phyloP scores from a whole-genome alignment of 2,888 invertebrate species.

The Ferdinandea cuprea region DNA sequence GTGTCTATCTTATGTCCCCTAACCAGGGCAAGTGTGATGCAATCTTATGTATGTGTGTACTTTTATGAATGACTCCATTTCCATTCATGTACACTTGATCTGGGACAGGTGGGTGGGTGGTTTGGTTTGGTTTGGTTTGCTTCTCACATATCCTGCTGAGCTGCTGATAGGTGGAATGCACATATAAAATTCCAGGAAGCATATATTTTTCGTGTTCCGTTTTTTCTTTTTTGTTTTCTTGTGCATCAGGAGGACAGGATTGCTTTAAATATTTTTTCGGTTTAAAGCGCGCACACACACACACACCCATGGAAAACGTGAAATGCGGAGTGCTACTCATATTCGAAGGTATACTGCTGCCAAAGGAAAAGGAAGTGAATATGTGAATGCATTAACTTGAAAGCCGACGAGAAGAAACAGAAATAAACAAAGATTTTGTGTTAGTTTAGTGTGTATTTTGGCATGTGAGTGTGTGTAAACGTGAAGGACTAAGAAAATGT shows the following conservation, averaged over 20 bases:
- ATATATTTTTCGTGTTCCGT: conserved; percentile 44
- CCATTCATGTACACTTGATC: conserved; percentile 68
- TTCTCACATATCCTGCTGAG: background rate
- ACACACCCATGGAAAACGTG: conserved; percentile 10
- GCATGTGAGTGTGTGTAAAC: too few relatives aligned
- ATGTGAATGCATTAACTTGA: conserved; percentile 56
- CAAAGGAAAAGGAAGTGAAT: conserved; percentile 66
- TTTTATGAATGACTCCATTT: conserved; percentile 72
- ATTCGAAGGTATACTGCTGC: background rate
- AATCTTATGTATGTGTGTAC: conserved; percentile 60
- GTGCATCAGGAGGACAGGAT: conserved; percentile 41
- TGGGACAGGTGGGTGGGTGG: conserved; percentile 69
- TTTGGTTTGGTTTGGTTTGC: too few relatives aligned
- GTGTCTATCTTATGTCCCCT: conserved; percentile 64
- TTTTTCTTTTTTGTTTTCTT: conserved; percentile 7
- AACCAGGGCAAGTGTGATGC: conserved; percentile 75
- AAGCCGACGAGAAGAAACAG: conserved; percentile 60
- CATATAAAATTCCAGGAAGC: conserved; percentile 73
- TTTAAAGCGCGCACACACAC: conserved; percentile 64
- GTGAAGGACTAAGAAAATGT: too few relatives aligned
- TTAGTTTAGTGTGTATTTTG: background rate
- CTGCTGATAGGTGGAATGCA: conserved; percentile 30
- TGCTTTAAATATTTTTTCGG: conserved; percentile 51
- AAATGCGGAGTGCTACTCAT: conserved; percentile 20
- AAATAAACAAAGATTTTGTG: background rate